Evolutionary conservation across 2,797 vertebrate genomes (phyloP), one percentile per base, ranked within the genome.

Genomic region (Brotula barbata): DNA sequence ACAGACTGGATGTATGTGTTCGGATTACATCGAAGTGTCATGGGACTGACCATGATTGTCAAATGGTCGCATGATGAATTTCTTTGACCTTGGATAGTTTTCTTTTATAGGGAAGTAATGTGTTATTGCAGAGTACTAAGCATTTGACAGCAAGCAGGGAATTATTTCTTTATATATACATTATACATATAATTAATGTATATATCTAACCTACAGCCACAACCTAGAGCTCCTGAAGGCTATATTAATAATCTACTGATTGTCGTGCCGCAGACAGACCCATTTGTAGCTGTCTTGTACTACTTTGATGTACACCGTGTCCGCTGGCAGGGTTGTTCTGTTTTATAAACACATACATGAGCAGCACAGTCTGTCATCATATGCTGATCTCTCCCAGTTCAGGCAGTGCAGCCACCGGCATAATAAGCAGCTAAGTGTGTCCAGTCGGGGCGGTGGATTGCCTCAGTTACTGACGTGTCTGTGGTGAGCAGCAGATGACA

Each of bases 391-490:
- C 34, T 13, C 2, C 16, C 1, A 6, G 9, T 10, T 7, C 17
- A 20, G 16, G 41, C 41, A 43, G 19, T 11, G 7, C 16, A 8
- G 16, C 40, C 15, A 25, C 19, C n/a, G 5, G 12, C 33, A 8
- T 66, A 66, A 68, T 69, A 47, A 58, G 20, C 2, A 1, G 16
- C 14, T 22, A 16, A 34, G 20, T 58, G 47, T 46, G 34, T 22
- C 17, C 53, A 68, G 52, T 49, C 52, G 48, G 10, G 23, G 6
- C 11, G 15, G 55, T 23, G 46, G 39, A 42, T 69, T 58, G 43
- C 51, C 48, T 64, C 52, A 55, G 47, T 16, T 25, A 48, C 55
- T 71, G 66, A 74, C 51, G 43, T 59, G 36, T 43, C 41, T 20
- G 17, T 19, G 37, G 37, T 50, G 52, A 62, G 10, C 37, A 34